Evolutionary conservation across 2,888 invertebrate species (phyloP), one percentile per base, ranked within the genome.

Genomic region (Urechis unicinctus): DNA sequence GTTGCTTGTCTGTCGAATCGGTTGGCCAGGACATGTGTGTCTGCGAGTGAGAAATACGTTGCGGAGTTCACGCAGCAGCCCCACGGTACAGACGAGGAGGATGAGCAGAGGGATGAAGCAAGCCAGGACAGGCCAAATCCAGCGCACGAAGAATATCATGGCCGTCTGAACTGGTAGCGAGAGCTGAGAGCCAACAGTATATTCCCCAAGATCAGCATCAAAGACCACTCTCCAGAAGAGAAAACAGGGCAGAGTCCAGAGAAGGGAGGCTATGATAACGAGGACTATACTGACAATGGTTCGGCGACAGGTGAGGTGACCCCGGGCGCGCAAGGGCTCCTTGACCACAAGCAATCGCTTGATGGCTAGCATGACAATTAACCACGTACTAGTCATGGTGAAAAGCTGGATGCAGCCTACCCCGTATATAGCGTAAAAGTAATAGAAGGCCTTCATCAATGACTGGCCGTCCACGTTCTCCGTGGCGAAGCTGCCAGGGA

Each of bases 341-440:
- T 87, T 87, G 3, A 88, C 86, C 58, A 87, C 86, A 28, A 87
- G 84, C 75, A 86, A 87, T 46, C 87, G 81, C 72, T 87, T 87
- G 59, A 87, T 81, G 24, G 87, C 87, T 63, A 88, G 79, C 5
- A 86, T 85, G 51, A 87, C 78, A 17, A 88, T 82, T 85, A 88
- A 85, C 82, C 87, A 83, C 2, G 87, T 87, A 53, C 87, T 86
- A 6, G 86, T 84, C 43, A 87, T 84, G 82, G n/a, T n/a, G n/a
- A n/a, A n/a, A 74, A 66, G 52, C 72, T 71, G 13, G 71, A 63
- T n/a, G 59, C 71, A 72, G 53, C 72, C 68, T 17, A 71, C 53
- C 4, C 66, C 69, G 1, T 36, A 13, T 36, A 66, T 60, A 29
- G 66, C 63, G 58, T 71, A 72, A 42, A 68, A 58, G 29, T 65